Evolutionary conservation across 2,888 invertebrate species (phyloP).

Genomic region (Agrotis ipsilon): DNA sequence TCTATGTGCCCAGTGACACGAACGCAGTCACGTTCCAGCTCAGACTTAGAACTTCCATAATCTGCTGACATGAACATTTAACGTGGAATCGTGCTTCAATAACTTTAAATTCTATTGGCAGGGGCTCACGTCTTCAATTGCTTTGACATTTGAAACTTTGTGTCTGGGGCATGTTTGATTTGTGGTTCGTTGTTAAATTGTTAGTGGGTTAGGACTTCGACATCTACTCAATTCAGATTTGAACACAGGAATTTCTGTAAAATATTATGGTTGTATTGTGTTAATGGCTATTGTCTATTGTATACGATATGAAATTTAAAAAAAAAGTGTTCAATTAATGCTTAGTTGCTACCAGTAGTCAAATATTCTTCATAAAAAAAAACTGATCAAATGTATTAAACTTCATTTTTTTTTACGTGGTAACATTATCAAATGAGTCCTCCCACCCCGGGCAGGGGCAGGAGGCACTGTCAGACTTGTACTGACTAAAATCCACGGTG

Average conservation of each 20-base stretch:
- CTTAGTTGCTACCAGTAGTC: too few relatives aligned
- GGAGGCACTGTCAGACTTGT: too few relatives aligned
- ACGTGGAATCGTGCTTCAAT: slow-evolving; percentile 28
- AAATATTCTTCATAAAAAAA: too few relatives aligned
- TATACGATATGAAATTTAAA: too few relatives aligned
- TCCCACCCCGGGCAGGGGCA: too few relatives aligned
- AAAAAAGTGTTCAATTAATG: too few relatives aligned
- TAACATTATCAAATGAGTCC: too few relatives aligned
- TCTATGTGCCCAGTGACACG: slow-evolving; percentile 12
- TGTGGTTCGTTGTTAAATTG: slow-evolving; percentile 5
- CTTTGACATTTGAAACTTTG: slow-evolving; percentile 24
- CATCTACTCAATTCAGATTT: not conserved
- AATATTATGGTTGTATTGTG: too few relatives aligned
- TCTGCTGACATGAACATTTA: slow-evolving; percentile 44
- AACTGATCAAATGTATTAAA: too few relatives aligned
- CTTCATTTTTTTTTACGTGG: too few relatives aligned
- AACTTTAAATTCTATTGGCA: slow-evolving; percentile 34
- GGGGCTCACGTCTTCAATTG: slow-evolving; percentile 13
- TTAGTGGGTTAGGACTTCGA: not conserved
- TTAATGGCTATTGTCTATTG: too few relatives aligned
- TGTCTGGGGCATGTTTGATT: not conserved
- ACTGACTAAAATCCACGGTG: too few relatives aligned
- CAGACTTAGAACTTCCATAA: slow-evolving; percentile 34
- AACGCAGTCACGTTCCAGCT: slow-evolving; percentile 29
- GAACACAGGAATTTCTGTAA: not conserved